Evolutionary conservation across 1,140 invertebrate species (phyloP), one percentile per base, ranked within the genome.

Genomic region (Philopotamus ludificatus): DNA sequence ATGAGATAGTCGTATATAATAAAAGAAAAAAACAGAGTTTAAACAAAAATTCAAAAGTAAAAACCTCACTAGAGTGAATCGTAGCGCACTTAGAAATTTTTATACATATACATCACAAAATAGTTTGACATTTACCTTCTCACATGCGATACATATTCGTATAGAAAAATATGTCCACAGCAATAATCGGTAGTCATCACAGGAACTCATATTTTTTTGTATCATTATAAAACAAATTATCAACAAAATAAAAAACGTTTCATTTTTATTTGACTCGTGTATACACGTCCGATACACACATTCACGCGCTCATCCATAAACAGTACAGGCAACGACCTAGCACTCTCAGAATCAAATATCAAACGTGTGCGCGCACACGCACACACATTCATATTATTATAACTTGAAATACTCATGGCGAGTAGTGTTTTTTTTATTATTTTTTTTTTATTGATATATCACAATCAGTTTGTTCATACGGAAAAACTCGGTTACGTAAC

Each of bases 401-500:
- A 34, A 22, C 57, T 60, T 39, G 15, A 63, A 58, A 65, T 61
- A 63, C 67, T 66, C 55, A 54, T 64, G 44, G 22, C 59, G 61
- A 70, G 65, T 70, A 34, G 62, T 58, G 68, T 64, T 47, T 55
- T n/a, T n/a, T n/a, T n/a, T n/a, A n/a, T n/a, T n/a, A n/a, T n/a
- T n/a, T n/a, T n/a, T n/a, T n/a, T n/a, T 66, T 57, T 70, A 70
- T 58, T 63, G 65, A 70, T 60, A 62, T 70, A 70, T 70, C 68
- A 70, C 68, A 70, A 70, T 70, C 68, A 66, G 68, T 66, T 70
- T 70, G 68, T 70, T 66, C 68, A 66, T 63, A 60, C 68, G 44
- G 62, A 66, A n/a, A n/a, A 63, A 65, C 45, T 49, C 63, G 39
- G 47, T 62, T 69, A 51, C 54, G 62, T 42, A 39, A 55, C 66